Evolutionary conservation across 2,888 invertebrate genomes (phyloP).

Genomic region (Portevinia maculata): DNA sequence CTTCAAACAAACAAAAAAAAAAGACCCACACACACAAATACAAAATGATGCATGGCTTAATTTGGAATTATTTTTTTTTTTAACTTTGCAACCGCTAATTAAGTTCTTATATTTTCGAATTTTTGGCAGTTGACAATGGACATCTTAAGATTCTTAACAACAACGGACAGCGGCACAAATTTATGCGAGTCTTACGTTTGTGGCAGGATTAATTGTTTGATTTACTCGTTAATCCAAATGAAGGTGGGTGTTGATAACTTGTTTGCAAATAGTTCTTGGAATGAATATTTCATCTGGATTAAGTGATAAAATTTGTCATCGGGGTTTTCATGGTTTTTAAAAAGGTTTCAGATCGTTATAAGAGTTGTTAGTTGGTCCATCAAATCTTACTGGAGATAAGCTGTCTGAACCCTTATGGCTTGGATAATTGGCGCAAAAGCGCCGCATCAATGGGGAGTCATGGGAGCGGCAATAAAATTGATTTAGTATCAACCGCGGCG

Average conservation of each 20-base stretch:
- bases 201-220: constrained; percentile 66
- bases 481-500: no score
- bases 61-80: constrained; percentile 50
- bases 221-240: constrained; percentile 30
- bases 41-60: constrained; percentile 71
- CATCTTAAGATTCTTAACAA: constrained; percentile 30
- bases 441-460: no score
- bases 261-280: constrained; percentile 31
- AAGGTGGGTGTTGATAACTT: constrained; percentile 62
- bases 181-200: constrained; percentile 48
- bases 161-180: constrained; percentile 49
- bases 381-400: no score
- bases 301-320: constrained; percentile 14
- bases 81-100: constrained; percentile 57
- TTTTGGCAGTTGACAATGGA: constrained; percentile 61
- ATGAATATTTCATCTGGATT: not conserved
- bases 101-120: constrained; percentile 64
- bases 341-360: constrained; percentile 9
- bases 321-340: constrained; percentile 14
- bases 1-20: constrained; percentile 5
- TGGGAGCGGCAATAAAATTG: no score
- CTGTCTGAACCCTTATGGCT: no score
- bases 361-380: not conserved
- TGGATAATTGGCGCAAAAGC: no score
- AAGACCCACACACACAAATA: constrained; percentile 5